Conservation (phyloP, 2,888 invertebrate species). For the Nomada hirtipes region DNA sequence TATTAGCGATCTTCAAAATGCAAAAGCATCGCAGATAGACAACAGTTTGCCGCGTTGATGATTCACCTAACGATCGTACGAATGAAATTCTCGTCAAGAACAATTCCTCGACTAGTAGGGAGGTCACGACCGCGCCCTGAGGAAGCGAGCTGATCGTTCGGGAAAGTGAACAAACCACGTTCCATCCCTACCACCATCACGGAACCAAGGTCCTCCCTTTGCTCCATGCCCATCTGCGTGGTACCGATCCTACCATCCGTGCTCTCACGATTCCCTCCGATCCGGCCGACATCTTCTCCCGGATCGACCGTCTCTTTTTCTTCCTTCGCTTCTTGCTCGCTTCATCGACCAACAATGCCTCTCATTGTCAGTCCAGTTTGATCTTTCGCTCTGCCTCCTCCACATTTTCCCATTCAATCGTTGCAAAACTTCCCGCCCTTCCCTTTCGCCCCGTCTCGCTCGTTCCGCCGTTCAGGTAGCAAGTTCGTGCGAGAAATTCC, state of each 20-base stretch:
- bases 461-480: slow-evolving; percentile 15
- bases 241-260: slow-evolving; percentile 68
- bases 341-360: slow-evolving; percentile 48
- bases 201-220: slow-evolving; percentile 74
- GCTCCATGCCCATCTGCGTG: slow-evolving; percentile 67
- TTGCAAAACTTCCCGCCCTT: slow-evolving; percentile 29
- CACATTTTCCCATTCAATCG: slow-evolving; percentile 51
- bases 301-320: slow-evolving; percentile 27
- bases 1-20: background rate
- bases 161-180: slow-evolving; percentile 84
- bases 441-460: slow-evolving; percentile 27
- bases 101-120: slow-evolving; percentile 66
- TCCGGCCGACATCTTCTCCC: slow-evolving; percentile 55
- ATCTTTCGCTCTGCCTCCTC: slow-evolving; percentile 40
- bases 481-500: slow-evolving; percentile 4
- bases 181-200: slow-evolving; percentile 82
- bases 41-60: slow-evolving; percentile 7
- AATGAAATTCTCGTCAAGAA: slow-evolving; percentile 64
- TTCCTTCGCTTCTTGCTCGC: slow-evolving; percentile 24
- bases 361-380: slow-evolving; percentile 22
- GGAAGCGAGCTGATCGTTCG: slow-evolving; percentile 80
- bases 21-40: background rate
- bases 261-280: slow-evolving; percentile 66
- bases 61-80: slow-evolving; percentile 31
- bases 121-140: slow-evolving; percentile 83